Conservation (phyloP, 2,113 vertebrate species). For the Oncorhynchus keta region DNA sequence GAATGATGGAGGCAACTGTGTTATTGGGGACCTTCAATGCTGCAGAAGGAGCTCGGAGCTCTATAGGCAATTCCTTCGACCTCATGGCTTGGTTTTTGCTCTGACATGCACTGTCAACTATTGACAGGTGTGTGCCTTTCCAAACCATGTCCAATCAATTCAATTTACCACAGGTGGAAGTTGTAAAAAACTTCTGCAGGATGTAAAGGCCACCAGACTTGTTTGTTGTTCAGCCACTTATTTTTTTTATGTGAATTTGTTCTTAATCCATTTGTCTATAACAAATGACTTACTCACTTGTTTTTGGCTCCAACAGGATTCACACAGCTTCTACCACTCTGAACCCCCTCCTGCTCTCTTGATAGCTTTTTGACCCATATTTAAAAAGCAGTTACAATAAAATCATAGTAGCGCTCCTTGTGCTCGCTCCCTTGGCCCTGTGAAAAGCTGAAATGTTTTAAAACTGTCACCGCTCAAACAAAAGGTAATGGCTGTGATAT, state of each 20-base stretch:
- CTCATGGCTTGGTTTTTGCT: no score
- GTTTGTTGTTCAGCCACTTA: no score
- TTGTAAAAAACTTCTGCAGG: no score
- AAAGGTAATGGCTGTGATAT: slow-evolving; percentile 87
- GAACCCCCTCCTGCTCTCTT: slow-evolving; percentile 36
- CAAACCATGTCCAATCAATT: no score
- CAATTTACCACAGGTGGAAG: no score
- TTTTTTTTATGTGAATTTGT: not conserved
- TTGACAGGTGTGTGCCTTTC: no score
- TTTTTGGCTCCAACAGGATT: slow-evolving; percentile 10
- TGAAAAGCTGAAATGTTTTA: slow-evolving; percentile 86
- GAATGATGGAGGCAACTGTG: no score
- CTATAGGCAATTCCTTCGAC: no score
- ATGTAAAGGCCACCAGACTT: no score
- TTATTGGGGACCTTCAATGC: no score
- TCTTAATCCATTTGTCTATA: not conserved
- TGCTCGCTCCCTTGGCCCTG: slow-evolving; percentile 62
- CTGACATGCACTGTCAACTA: no score
- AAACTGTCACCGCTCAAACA: slow-evolving; percentile 87
- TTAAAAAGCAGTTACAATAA: slow-evolving; percentile 89
- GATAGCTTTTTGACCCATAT: slow-evolving; percentile 75
- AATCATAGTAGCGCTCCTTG: slow-evolving; percentile 77
- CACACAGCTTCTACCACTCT: slow-evolving; percentile 45
- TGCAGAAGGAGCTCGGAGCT: no score
- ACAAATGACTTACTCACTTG: slow-evolving; percentile 10